Base-by-base conservation (phyloP, 1,140 invertebrate species). In the Agrypnia vestita region DNA sequence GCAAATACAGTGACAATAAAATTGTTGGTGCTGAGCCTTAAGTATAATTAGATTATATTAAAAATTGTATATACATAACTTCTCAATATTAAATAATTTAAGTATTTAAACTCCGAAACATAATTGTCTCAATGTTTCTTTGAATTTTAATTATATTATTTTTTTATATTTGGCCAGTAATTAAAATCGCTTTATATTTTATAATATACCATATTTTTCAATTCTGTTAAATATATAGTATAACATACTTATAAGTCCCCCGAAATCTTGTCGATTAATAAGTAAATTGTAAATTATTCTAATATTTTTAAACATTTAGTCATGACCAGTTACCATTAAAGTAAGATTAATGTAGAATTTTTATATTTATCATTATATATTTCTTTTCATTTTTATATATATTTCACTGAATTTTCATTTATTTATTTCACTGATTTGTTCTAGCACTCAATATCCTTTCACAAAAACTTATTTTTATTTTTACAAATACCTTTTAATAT, bases 1-100 rank as follows among this genome's bases (percentile, higher is more conserved):
- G 73, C 77, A 64, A 61, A 59, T 76, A 71, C 64, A 69, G 76
- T 81, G 80, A 81, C 76, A 79, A 79, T 72, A 13, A 21, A 25
- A 71, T 44, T 47, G 80, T 79, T 79, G 80, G 74, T 82, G 80
- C 78, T 79, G 77, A 71, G 47, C 71, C 69, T 78, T 78, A 56
- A 73, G 13, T 73, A 64, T 76, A 69, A 76, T 43, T 77, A 81
- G 55, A 69, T 53, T 49, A 78, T 55, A 47, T 49, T 64, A 78
- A n/a, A n/a, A 78, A 75, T 75, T 82, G 78, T 76, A 79, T 51
- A 79, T 75, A 56, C 25, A 61, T 44, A 76, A 49, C 12, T 13
- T 53, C n/a, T 76, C 55, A 25, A 53, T 55, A 62, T 3, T 62
- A 61, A 47, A 72, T 61, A 59, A 43, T 77, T 59, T 79, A 64